These are phyloP conservation scores for Muricea muricata DNA, from an alignment of 92 coral and sea anemone species.

Conservation along the genomic window DNA sequence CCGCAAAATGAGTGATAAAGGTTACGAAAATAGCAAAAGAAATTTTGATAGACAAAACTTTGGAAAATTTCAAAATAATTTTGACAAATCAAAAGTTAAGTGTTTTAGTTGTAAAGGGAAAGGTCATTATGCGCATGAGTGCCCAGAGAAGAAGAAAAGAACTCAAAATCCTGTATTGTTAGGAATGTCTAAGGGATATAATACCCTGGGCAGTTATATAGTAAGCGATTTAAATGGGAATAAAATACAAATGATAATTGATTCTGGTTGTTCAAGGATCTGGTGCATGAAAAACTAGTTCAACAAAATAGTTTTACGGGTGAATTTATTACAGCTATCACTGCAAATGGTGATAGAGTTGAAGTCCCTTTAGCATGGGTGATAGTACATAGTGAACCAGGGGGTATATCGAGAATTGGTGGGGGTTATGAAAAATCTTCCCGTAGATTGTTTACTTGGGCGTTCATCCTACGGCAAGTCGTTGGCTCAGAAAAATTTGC, in stretches of 20 bases:
- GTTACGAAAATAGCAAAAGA: neutral
- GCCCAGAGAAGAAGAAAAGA: constrained; percentile 34
- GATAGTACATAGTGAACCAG: neutral
- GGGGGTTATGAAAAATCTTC: constrained; percentile 35
- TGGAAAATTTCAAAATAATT: neutral
- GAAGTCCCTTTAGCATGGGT: constrained; percentile 63
- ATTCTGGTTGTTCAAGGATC: constrained; percentile 60
- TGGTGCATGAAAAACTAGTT: constrained; percentile 50
- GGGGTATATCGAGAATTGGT: neutral
- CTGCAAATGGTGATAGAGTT: constrained; percentile 61
- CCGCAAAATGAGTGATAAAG: neutral
- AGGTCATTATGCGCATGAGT: constrained; percentile 36
- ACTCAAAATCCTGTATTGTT: constrained; percentile 23
- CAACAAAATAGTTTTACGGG: neutral
- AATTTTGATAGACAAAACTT: neutral
- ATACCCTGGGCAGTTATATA: neutral
- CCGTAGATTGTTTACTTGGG: constrained; percentile 64
- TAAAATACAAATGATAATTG: constrained; percentile 52
- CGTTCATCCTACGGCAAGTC: constrained; percentile 58
- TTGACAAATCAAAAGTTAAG: constrained; percentile 1
- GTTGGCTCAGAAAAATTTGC: constrained; percentile 28
- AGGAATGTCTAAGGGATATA: constrained; percentile 19
- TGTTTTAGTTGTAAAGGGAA: constrained; percentile 35
- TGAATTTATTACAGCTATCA: neutral
- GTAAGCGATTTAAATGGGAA: constrained; percentile 27